phyloP scores from a whole-genome alignment of 2,113 vertebrate genomes.

The Platycercus adscitus region DNA sequence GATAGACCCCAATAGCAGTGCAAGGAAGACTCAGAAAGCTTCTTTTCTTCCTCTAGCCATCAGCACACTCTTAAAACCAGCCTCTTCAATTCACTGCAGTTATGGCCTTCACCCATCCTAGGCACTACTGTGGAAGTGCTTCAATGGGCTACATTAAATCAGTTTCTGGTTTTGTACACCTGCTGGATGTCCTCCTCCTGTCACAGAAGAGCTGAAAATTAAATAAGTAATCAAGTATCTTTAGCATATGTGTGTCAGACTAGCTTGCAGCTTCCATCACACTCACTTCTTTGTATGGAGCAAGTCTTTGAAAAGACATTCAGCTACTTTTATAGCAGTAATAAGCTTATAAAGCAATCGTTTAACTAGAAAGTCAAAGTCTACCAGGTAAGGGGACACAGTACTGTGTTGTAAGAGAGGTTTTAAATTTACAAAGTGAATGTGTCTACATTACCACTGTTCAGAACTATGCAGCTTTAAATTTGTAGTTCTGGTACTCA shows the following conservation, averaged over 20 bases:
- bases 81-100: not conserved
- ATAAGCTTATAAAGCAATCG: not conserved
- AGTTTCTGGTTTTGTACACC: not conserved
- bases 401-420: not conserved
- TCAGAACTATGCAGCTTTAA: not conserved
- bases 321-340: not conserved
- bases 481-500: not conserved
- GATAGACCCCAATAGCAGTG: rapidly evolving
- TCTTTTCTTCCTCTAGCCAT: not conserved
- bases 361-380: slow-evolving; percentile 25
- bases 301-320: slow-evolving; percentile 22
- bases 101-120: not conserved
- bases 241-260: not conserved
- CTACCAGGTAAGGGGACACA: not conserved
- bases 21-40: not conserved
- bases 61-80: not conserved
- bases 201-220: not conserved
- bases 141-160: not conserved
- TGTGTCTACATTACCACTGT: not conserved
- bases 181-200: not conserved
- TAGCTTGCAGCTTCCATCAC: not conserved
- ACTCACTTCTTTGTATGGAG: not conserved
- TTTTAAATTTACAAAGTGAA: not conserved
- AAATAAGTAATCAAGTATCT: not conserved
- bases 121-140: not conserved